A percentile compares a stretch with the other conserved stretches of the same genome.
Evolutionary conservation across 2,888 invertebrate genomes (phyloP).

Genomic region (Metopia argyrocephala): DNA sequence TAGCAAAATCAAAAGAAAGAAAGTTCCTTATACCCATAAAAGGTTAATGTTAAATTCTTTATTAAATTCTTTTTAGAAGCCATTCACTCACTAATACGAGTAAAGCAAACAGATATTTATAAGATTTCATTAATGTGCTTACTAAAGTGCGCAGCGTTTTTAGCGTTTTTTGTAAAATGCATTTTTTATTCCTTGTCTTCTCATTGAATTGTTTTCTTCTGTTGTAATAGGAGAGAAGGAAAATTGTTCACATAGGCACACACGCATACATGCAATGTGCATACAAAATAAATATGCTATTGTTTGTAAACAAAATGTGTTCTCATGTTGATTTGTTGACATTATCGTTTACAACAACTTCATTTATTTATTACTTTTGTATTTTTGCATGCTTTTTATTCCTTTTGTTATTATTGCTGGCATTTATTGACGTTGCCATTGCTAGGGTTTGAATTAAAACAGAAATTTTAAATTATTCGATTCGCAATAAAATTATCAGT

Average conservation of each 20-base stretch:
- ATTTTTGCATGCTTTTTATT: conserved; percentile 1
- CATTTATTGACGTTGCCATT: neutral
- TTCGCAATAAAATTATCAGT: conserved; percentile 56
- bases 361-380: conserved; percentile 30
- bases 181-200: neutral
- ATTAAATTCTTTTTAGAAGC: conserved; percentile 42
- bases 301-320: conserved; percentile 61
- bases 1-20: conserved; percentile 19
- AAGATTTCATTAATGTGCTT: neutral
- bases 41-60: conserved; percentile 43
- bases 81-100: too few species aligned
- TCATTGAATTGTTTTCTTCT: conserved; percentile 11
- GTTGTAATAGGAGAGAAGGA: conserved; percentile 12
- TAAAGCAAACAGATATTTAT: neutral
- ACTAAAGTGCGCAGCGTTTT: neutral
- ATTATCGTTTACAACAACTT: conserved; percentile 60
- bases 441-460: conserved; percentile 43
- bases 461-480: conserved; percentile 51
- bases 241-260: neutral
- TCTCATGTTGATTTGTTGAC: conserved; percentile 61
- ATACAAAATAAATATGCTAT: neutral
- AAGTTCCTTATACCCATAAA: conserved; percentile 59
- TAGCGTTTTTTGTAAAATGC: neutral
- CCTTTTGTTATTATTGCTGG: neutral
- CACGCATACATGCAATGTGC: neutral